Percentiles rank a stretch among this genome's conserved stretches.
Conservation (phyloP, 2,113 vertebrate genomes). For the Benitochromis conjunctus region DNA sequence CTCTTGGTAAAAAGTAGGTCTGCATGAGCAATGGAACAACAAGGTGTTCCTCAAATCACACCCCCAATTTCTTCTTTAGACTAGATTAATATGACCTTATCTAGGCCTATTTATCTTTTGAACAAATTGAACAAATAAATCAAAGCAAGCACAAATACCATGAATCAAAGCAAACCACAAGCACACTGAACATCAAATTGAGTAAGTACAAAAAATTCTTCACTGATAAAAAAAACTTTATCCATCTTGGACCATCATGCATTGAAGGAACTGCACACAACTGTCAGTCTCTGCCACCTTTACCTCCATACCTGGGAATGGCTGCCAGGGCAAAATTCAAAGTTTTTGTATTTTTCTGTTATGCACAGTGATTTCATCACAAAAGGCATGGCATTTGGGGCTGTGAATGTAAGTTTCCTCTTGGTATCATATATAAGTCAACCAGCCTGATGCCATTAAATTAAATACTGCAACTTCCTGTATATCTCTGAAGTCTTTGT, state of each 20-base stretch:
- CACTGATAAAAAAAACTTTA: not conserved
- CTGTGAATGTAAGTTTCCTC: not conserved
- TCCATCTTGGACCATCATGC: not conserved
- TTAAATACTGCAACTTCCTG: not conserved
- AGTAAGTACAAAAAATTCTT: not conserved
- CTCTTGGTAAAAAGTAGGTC: not conserved
- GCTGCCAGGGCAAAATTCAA: not conserved
- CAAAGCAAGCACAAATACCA: not conserved
- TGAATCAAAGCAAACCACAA: not conserved
- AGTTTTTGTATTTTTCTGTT: not conserved
- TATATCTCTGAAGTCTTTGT: not conserved
- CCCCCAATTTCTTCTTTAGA: not conserved
- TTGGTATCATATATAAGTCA: not conserved
- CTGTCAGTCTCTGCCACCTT: not conserved
- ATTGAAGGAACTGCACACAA: not conserved
- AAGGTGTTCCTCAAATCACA: not conserved
- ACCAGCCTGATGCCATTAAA: not conserved
- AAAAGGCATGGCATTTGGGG: not conserved
- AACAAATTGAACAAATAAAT: not conserved
- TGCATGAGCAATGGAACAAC: not conserved
- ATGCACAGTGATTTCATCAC: not conserved
- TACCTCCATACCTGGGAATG: not conserved
- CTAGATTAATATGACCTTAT: accelerated
- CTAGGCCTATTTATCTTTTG: not conserved
- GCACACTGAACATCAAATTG: not conserved